Base-by-base conservation (phyloP, 35 echinoderm and acorn worm genomes). In the Lytechinus pictus region DNA sequence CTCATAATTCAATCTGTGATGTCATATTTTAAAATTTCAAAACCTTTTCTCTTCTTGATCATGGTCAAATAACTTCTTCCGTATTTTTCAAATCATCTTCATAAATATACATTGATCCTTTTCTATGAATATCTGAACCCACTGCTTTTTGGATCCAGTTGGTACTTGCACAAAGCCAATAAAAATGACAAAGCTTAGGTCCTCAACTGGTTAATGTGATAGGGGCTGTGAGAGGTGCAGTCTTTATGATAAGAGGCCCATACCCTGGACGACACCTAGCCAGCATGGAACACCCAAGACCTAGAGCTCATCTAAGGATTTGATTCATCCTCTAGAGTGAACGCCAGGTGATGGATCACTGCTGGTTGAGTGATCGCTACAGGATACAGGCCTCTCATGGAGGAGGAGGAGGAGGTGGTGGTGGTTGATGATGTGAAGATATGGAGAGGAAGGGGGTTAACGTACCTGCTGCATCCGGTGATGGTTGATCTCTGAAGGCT, bases 401-500 rank as follows among this genome's bases (percentile, higher is more conserved):
- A 79, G 66, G 16, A 79, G 19, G 19, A 79, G 12, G 66, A 71
- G 61, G 66, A 3, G 21, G 19, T 7, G 57, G 57, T 12, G 57
- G 8, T 12, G 57, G 9, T 12, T 10, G 57, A 71, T 16, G 66
- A 79, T 3, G 66, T 21, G 5, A 24, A n/a, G 66, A 24, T 24
- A n/a, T n/a, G 66, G 66, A 79, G 61, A 21, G 61, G 24, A 21
- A 12, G 10, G 16, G 66, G 66, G 14, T 60, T 13, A 12, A 95
- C 97, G 89, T 86, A 98, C 97, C 96, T 94, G 92, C 94, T 27
- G 87, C 96, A 89, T 86, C 96, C 86, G 94, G 92, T 19, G 66
- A 79, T 79, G 94, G 27, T n/a, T 95, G 60, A n/a, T 99, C 98
- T 19, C 98, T 89, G 97, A 99, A 98, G 90, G 97, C 96, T 11